Conservation (phyloP, 2,888 invertebrate species). For the Apamea epomidion region DNA sequence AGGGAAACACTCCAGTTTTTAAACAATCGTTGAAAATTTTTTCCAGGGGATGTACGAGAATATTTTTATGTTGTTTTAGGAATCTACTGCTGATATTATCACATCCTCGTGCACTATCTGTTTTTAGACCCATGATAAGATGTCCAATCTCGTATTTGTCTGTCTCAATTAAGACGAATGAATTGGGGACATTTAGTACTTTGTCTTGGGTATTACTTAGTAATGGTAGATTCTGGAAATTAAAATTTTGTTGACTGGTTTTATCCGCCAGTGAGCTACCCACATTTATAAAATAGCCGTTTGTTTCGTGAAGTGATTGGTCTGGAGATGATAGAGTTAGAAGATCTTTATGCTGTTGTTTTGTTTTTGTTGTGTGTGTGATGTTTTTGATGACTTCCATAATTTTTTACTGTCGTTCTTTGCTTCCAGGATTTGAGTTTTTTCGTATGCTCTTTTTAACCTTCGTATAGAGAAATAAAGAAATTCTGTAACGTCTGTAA, state of each 20-base stretch:
- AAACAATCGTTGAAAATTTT: not conserved
- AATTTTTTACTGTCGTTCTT: slow-evolving; percentile 5
- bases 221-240: too few relatives aligned
- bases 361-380: slow-evolving; percentile 1
- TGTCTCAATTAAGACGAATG: too few relatives aligned
- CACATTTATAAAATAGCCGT: slow-evolving; percentile 5
- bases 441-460: slow-evolving; percentile 1
- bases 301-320: not conserved
- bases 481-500: not conserved
- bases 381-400: slow-evolving; percentile 7
- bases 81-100: too few relatives aligned
- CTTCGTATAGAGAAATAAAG: not conserved
- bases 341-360: not conserved
- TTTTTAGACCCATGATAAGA: too few relatives aligned
- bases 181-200: too few relatives aligned
- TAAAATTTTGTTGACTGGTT: too few relatives aligned
- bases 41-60: not conserved
- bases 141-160: too few relatives aligned
- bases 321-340: not conserved
- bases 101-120: too few relatives aligned
- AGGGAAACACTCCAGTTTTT: not conserved
- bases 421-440: not conserved
- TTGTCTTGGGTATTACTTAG: too few relatives aligned
- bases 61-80: too few relatives aligned
- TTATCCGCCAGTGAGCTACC: too few relatives aligned